Evolutionary conservation across 2,888 invertebrate species (phyloP), one percentile per base, ranked within the genome.

Genomic region (Nipponacmea schrenckii): DNA sequence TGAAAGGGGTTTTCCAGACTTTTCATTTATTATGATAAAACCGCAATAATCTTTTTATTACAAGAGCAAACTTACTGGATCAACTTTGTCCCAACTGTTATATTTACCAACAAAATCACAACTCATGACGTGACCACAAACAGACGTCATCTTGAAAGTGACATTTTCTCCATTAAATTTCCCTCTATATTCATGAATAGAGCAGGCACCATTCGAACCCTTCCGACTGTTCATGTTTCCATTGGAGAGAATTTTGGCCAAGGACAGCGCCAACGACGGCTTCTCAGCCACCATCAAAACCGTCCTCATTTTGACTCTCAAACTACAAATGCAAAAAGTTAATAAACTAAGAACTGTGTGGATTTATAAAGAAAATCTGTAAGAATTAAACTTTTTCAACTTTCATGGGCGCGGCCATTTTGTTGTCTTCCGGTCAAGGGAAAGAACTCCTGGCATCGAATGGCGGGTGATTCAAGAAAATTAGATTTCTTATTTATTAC

Each of bases 261-360:
- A 91, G 64, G 97, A 96, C 86, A 95, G 94, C 24, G 99, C 98
- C 89, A 99, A 89, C 74, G 98, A 98, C 46, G 99, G 99, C 93
- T 99, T 99, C 90, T 98, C 98, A 81, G 98, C 98, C 85, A 99
- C 97, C 98, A 99, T 98, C 80, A 99, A 92, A 70, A 90, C 90
- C 1, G 87, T 88, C 75, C 81, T 84, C 88, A 88, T 88, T n/a
- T 73, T 83, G 64, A 62, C 12, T 31, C 4, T 39, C n/a, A 63
- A 14, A 56, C 62, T 26, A 12, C 27, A 17, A 24, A 44, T 17
- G 24, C 45, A 24, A 50, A 46, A 64, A 50, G 65, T 27, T n/a
- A 39, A 45, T 48, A 26, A 26, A 67, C 20, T 26, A 2, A 17
- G 4, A 39, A 64, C n/a, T 17, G 20, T 12, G 39, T 17, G 14